Conservation (phyloP, 2,113 vertebrate species). For the Psammodynastes pulverulentus region DNA sequence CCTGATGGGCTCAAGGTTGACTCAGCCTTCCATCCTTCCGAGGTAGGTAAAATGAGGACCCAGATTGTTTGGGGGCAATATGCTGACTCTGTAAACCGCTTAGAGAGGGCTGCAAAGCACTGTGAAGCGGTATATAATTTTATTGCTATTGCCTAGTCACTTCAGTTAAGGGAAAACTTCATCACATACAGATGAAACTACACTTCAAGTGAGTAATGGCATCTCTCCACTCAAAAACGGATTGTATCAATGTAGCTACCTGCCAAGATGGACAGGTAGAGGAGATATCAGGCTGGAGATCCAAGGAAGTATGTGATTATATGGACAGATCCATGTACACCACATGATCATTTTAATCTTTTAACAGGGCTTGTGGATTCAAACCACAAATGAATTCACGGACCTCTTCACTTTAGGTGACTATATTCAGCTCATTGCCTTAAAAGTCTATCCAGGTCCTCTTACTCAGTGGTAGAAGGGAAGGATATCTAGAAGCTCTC, state of each 20-base stretch:
- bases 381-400: background rate
- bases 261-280: background rate
- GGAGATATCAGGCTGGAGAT: background rate
- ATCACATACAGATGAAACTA: background rate
- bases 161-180: background rate
- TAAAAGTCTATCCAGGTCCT: background rate
- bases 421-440: background rate
- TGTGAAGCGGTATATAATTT: background rate
- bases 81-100: background rate
- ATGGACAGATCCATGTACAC: background rate
- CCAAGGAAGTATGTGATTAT: background rate
- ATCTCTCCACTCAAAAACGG: background rate
- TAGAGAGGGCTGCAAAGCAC: background rate
- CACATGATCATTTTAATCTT: background rate
- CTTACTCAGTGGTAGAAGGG: background rate
- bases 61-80: no score
- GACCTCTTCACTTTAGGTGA: background rate
- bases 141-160: background rate
- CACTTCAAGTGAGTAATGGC: background rate
- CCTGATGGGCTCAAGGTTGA: background rate
- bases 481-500: background rate
- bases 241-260: background rate
- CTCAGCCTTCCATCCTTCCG: background rate
- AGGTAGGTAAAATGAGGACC: background rate
- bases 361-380: background rate